Percentiles rank a stretch among this genome's conserved stretches.
phyloP scores from a whole-genome alignment of 2,113 vertebrate species.

The Phylloscopus trochilus region DNA sequence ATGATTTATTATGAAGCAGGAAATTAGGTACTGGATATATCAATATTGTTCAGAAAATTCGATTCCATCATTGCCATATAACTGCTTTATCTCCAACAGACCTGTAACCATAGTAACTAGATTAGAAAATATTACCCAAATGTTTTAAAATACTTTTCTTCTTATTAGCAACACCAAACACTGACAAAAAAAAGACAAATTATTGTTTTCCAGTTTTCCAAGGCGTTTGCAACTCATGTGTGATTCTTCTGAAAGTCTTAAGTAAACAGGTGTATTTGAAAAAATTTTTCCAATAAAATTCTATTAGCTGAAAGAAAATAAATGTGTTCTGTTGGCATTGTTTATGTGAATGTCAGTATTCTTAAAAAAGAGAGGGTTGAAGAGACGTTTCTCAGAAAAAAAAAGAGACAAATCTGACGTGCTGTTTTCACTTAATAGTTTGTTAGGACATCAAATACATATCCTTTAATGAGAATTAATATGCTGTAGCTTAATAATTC shows the following conservation, averaged over 20 bases:
- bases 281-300: conserved; percentile 11
- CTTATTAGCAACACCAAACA: background rate
- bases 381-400: background rate
- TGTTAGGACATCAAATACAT: conserved; percentile 18
- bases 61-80: conserved; percentile 54
- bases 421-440: background rate
- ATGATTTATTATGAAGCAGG: conserved; percentile 70
- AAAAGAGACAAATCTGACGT: background rate
- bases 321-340: background rate
- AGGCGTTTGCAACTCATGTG: background rate
- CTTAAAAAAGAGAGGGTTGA: background rate
- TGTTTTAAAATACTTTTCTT: conserved; percentile 39
- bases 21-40: conserved; percentile 74
- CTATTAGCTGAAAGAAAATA: background rate
- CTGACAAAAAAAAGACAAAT: background rate
- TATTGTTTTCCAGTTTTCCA: conserved; percentile 57
- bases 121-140: conserved; percentile 48
- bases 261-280: conserved; percentile 23
- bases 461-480: conserved; percentile 40
- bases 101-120: conserved; percentile 68
- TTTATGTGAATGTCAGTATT: background rate
- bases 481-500: conserved; percentile 17
- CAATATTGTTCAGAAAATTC: conserved; percentile 62
- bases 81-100: conserved; percentile 43
- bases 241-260: conserved; percentile 30